Base-by-base conservation (phyloP, 2,797 vertebrate species). In the Halcyon chelicuti region DNA sequence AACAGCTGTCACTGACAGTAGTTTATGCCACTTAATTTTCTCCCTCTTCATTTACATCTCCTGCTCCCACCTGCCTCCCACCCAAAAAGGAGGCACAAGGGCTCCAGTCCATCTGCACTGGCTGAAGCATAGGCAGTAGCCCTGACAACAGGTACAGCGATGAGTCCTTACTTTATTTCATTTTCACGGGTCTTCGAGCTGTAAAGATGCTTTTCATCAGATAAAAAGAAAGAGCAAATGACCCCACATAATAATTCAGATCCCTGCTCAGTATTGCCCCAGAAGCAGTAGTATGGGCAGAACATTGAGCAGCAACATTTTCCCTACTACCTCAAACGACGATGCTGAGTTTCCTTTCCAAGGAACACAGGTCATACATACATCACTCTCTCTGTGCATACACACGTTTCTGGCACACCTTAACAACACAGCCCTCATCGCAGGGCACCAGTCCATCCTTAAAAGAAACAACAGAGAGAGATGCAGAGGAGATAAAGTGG, bases 281-380 rank as follows among this genome's bases (percentile, higher is more conserved):
- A 18, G 23, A 37, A 73, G 60, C 28, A 55, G 28, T 15, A 18
- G 25, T 21, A 39, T 9, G 25, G 73, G 14, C n/a, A 39, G n/a
- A 70, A 74, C 0, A 0, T 8, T 4, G 4, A 54, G 28, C 17
- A 31, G 31, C 31, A 73, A 33, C 0, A 0, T 54, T 52, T 60
- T 72, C 54, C 25, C 35, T 40, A 46, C 28, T 5, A 3, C 21
- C 40, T 73, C 60, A 62, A 35, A 62, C 4, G n/a, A 61, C 8
- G 57, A 33, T 19, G 39, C 35, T 2, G 29, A 81, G 6, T 57
- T 71, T 76, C 29, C 37, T 66, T 46, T 62, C 61, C 49, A 60
- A 58, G 20, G 44, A 78, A 65, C 15, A 5, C 33, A 21, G 55
- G 71, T n/a, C 17, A 54, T 12, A 54, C 5, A 31, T 12, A 54